Percentiles rank a stretch among this genome's conserved stretches.
Evolutionary conservation across 2,113 vertebrate genomes (phyloP).

Genomic region (Mesocricetus auratus): DNA sequence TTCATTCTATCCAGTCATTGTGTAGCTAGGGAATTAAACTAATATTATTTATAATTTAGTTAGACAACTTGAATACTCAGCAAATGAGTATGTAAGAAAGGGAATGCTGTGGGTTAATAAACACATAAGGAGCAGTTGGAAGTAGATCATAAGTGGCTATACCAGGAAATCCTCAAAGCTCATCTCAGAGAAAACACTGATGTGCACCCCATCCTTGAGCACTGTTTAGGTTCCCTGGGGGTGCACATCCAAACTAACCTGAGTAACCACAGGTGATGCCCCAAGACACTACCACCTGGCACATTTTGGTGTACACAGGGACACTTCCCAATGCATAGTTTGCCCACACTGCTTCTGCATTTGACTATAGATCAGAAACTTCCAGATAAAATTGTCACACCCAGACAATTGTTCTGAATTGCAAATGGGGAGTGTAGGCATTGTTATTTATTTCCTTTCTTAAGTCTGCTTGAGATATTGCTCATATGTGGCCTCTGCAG

Average conservation of each 20-base stretch:
- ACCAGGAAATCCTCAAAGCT: not conserved
- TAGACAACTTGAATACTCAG: not conserved
- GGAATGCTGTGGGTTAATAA: not conserved
- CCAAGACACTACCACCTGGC: not conserved
- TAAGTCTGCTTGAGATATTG: not conserved
- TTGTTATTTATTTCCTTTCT: not conserved
- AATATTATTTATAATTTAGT: not conserved
- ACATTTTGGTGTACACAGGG: not conserved
- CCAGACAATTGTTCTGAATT: conserved; percentile 8
- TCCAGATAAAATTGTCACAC: not conserved
- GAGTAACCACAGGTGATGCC: not conserved
- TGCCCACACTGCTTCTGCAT: not conserved
- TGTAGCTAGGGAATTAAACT: not conserved
- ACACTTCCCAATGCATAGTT: not conserved
- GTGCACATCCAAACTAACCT: not conserved
- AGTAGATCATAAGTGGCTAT: not conserved
- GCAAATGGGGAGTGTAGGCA: not conserved
- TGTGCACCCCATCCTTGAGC: not conserved
- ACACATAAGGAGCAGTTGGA: not conserved
- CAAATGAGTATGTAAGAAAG: not conserved
- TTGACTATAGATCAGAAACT: not conserved
- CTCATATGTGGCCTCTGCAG: not conserved
- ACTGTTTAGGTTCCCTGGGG: not conserved
- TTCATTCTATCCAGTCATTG: not conserved
- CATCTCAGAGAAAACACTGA: not conserved